These are phyloP conservation scores for Etheostoma perlongum DNA, from an alignment of 2,797 vertebrate genomes.

Conservation along the genomic window DNA sequence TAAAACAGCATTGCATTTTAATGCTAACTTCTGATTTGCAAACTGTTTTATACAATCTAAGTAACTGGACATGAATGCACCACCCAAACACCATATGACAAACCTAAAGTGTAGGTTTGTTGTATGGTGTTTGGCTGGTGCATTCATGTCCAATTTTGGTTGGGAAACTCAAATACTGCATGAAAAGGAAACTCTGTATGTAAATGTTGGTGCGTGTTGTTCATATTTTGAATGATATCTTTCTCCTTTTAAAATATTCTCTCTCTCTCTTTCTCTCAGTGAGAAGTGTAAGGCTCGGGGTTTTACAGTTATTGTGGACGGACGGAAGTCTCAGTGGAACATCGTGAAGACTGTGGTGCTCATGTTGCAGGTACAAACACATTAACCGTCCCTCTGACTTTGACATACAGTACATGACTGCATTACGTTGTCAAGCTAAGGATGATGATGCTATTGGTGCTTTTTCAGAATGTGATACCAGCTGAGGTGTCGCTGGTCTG, in stretches of 20 bases:
- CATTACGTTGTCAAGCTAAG: not conserved
- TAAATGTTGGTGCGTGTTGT: not conserved
- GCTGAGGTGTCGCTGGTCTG: conserved; percentile 98
- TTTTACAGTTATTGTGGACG: conserved; percentile 98
- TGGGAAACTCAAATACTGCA: too few relatives aligned
- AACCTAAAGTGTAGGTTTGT: too few relatives aligned
- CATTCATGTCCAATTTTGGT: not conserved
- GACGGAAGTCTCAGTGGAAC: conserved; percentile 97
- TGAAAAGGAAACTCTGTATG: not conserved
- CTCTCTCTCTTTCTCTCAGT: conserved; percentile 73
- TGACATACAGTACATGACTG: too few relatives aligned
- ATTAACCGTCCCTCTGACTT: too few relatives aligned
- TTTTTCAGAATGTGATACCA: conserved; percentile 95
- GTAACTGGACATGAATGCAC: not conserved
- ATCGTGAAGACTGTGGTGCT: conserved; percentile 98
- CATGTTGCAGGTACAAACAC: conserved; percentile 93
- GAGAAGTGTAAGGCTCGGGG: conserved; percentile 98
- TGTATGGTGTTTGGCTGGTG: not conserved
- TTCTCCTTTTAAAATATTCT: not conserved
- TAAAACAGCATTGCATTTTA: not conserved
- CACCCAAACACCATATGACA: too few relatives aligned
- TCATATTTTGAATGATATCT: not conserved
- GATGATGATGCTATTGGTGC: not conserved
- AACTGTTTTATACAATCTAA: not conserved
- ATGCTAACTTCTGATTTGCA: not conserved